Evolutionary conservation across 1,140 invertebrate genomes (phyloP).

Genomic region (Habropoda laboriosa): DNA sequence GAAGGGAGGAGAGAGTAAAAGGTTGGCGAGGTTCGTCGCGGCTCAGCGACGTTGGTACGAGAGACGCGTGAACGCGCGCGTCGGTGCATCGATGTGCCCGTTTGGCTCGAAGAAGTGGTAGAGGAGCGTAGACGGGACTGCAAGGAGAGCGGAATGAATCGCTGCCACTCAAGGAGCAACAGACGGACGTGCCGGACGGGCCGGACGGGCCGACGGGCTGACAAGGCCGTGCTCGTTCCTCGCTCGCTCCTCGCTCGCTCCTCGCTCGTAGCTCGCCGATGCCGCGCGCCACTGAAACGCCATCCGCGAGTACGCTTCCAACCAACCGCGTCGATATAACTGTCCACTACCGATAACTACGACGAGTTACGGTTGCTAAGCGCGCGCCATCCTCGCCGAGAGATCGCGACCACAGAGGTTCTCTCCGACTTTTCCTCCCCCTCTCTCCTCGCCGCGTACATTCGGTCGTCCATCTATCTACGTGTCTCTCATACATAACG

Average conservation of each 20-base stretch:
- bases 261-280: conserved; percentile 17
- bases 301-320: conserved; percentile 40
- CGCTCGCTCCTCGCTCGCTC: conserved; percentile 26
- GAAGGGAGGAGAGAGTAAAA: not conserved
- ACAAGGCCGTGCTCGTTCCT: conserved; percentile 61
- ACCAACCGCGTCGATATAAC: conserved; percentile 51
- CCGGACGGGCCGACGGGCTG: conserved; percentile 68
- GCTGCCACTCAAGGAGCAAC: conserved; percentile 74
- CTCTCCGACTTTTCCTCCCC: too few relatives aligned
- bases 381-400: conserved; percentile 34
- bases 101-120: conserved; percentile 4
- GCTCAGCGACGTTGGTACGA: not conserved
- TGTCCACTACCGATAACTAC: conserved; percentile 48
- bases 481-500: conserved; percentile 49
- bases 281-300: conserved; percentile 38
- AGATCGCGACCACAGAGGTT: not conserved
- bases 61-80: not conserved
- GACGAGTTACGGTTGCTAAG: conserved; percentile 40
- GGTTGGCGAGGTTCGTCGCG: not conserved
- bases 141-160: conserved; percentile 74
- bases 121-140: conserved; percentile 64
- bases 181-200: conserved; percentile 69
- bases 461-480: conserved; percentile 45
- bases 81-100: not conserved
- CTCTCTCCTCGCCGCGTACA: not conserved